Conservation (phyloP, 2,888 invertebrate genomes). For the Oegoconia quadripuncta region DNA sequence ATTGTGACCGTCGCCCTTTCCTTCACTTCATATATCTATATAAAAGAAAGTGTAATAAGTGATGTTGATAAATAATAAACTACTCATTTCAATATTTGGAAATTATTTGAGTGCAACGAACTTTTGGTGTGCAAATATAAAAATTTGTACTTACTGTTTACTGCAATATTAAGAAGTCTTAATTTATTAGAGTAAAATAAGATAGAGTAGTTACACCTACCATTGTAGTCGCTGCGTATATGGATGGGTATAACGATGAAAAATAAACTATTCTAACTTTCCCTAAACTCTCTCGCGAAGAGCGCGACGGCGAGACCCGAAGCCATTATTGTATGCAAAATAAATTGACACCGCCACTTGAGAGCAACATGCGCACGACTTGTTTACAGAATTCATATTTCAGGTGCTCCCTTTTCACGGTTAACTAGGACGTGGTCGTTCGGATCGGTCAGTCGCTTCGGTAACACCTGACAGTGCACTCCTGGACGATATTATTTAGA, state of each 20-base stretch:
- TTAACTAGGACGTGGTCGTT: constrained; percentile 54
- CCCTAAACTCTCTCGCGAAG: no score
- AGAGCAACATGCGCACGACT: constrained; percentile 40
- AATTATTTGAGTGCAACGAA: no score
- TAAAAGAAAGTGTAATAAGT: no score
- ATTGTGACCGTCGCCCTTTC: background rate
- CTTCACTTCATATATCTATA: background rate
- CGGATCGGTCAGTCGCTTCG: constrained; percentile 50
- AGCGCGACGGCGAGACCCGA: background rate
- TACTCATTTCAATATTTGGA: no score
- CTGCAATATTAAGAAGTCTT: no score
- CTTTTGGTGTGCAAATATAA: no score
- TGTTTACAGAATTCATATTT: constrained; percentile 67
- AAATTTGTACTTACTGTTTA: no score
- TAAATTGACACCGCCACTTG: constrained; percentile 59
- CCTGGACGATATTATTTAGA: constrained; percentile 7
- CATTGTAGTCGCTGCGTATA: no score
- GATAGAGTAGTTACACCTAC: no score
- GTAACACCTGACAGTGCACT: constrained; percentile 43
- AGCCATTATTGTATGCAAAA: constrained; percentile 53
- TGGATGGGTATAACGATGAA: no score
- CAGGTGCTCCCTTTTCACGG: constrained; percentile 51
- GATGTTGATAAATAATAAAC: background rate
- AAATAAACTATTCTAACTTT: no score
- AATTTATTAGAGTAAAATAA: no score